Evolutionary conservation across 1,140 invertebrate species (phyloP).

Genomic region (Meloidogyne exigua): DNA sequence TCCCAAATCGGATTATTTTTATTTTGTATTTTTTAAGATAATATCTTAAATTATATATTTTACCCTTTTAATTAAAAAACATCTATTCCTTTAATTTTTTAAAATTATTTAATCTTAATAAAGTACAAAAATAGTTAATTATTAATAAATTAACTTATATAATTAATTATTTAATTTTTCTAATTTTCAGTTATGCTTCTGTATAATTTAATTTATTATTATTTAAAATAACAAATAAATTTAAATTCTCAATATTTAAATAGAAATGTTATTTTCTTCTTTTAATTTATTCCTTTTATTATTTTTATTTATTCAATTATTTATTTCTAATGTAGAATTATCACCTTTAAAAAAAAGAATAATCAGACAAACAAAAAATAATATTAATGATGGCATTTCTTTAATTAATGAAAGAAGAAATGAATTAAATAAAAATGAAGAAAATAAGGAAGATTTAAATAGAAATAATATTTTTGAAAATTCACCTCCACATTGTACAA

Average conservation of each 20-base stretch:
- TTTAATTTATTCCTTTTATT: background rate
- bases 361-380: background rate
- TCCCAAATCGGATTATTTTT: background rate
- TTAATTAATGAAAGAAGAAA: background rate
- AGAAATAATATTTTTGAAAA: background rate
- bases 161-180: background rate
- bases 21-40: background rate
- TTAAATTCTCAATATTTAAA: background rate
- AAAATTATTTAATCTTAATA: conserved; percentile 1
- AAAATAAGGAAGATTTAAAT: background rate
- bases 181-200: background rate
- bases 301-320: conserved; percentile 5
- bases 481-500: conserved; percentile 45
- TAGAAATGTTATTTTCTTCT: background rate
- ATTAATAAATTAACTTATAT: no score
- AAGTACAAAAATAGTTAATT: background rate
- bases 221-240: background rate
- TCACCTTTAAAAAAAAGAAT: background rate
- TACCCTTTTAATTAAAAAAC: background rate
- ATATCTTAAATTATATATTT: background rate
- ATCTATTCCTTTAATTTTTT: background rate
- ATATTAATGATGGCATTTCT: background rate
- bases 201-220: background rate
- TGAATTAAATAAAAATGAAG: background rate
- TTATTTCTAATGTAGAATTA: background rate